Conservation (phyloP, 1,140 invertebrate species). For the Akabosia matsudoensis region DNA sequence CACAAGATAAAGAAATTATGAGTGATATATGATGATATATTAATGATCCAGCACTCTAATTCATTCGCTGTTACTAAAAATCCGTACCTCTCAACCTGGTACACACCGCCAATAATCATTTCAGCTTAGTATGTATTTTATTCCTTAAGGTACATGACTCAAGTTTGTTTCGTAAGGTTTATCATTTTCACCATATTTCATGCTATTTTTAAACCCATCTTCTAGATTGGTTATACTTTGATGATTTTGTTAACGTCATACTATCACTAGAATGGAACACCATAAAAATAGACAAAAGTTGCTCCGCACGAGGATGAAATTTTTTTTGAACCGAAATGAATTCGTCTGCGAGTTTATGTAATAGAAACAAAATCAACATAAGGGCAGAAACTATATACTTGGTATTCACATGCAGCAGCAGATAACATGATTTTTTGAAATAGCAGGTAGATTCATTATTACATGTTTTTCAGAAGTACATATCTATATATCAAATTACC, state of each 20-base stretch:
- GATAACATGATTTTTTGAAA: background rate
- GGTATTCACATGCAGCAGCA: too few species aligned
- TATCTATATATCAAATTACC: background rate
- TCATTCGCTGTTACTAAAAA: too few species aligned
- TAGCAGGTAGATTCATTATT: background rate
- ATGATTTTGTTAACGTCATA: conserved; percentile 4
- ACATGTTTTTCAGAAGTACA: background rate
- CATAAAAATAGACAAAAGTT: background rate
- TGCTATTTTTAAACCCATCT: background rate
- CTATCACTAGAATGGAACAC: background rate
- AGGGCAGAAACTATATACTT: too few species aligned
- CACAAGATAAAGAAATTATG: too few species aligned
- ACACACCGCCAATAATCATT: background rate
- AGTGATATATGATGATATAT: too few species aligned
- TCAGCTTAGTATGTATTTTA: background rate
- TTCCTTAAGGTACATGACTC: background rate
- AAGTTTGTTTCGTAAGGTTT: background rate
- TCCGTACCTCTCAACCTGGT: background rate
- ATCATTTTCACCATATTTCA: background rate
- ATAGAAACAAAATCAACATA: background rate
- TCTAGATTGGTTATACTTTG: background rate
- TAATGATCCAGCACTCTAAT: too few species aligned
- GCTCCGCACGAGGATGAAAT: too few species aligned
- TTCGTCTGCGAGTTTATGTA: too few species aligned
- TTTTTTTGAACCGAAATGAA: too few species aligned